Conservation (phyloP, 2,797 vertebrate species). For the Argyrosomus regius region DNA sequence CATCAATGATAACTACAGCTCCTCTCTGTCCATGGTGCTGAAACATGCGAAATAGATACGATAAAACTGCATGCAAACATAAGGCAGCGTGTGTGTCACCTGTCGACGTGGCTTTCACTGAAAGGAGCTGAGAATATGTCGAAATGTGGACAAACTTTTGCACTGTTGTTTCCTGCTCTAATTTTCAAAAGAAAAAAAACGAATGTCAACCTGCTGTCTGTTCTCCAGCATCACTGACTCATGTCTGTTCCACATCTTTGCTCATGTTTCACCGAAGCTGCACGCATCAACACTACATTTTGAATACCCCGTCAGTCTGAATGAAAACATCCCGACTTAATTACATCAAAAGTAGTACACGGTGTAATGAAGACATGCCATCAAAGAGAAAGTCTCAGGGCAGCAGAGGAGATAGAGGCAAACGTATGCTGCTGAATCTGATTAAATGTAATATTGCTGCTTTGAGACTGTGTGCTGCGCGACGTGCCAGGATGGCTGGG, state of each 20-base stretch:
- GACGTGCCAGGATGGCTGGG: slow-evolving; percentile 1
- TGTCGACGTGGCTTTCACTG: no score
- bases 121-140: neutral
- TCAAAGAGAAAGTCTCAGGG: slow-evolving; percentile 26
- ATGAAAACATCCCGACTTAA: slow-evolving; percentile 14
- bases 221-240: neutral
- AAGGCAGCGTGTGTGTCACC: no score
- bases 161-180: neutral
- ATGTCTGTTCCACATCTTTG: neutral
- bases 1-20: no score
- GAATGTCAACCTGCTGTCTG: neutral
- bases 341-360: slow-evolving; percentile 24
- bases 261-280: neutral
- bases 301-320: neutral
- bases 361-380: slow-evolving; percentile 20
- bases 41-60: no score
- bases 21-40: no score
- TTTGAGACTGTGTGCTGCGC: slow-evolving; percentile 7
- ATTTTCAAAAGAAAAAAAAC: neutral
- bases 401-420: slow-evolving; percentile 11
- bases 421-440: slow-evolving; percentile 23
- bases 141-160: no score
- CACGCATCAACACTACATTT: neutral
- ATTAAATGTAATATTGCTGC: slow-evolving; percentile 28
- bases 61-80: no score